Evolutionary conservation across 1,140 invertebrate genomes (phyloP).

Genomic region (Glossosoma conforme): DNA sequence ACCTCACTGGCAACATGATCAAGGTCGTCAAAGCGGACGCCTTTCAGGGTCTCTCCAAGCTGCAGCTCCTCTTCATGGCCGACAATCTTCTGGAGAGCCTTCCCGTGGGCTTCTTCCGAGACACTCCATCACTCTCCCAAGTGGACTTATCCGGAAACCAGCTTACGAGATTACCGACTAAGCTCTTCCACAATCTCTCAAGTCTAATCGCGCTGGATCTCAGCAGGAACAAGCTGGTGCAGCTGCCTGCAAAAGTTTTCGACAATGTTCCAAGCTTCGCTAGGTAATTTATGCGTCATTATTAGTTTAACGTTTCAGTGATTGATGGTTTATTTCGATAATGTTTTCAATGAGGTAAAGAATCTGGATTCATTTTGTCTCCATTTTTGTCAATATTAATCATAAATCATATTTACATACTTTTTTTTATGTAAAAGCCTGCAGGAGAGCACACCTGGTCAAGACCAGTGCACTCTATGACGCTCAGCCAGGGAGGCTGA

Average conservation of each 20-base stretch:
- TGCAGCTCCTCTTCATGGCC: conserved; percentile 14
- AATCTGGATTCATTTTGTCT: too few species aligned
- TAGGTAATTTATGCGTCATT: too few species aligned
- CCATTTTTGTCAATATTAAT: too few species aligned
- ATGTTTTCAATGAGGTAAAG: too few species aligned
- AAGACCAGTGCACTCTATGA: too few species aligned
- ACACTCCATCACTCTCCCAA: neutral
- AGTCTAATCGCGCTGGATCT: conserved; percentile 14
- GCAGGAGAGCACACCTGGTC: too few species aligned
- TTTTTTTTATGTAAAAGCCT: too few species aligned
- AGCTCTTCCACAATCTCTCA: conserved; percentile 4
- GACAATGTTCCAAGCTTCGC: conserved; percentile 5
- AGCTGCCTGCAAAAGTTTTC: conserved; percentile 9
- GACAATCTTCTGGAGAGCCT: conserved; percentile 13
- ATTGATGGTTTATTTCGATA: too few species aligned
- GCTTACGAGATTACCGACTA: conserved; percentile 5
- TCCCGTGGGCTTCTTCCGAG: conserved; percentile 4
- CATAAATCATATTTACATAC: too few species aligned
- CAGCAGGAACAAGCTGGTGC: conserved; percentile 13
- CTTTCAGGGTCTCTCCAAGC: conserved; percentile 6
- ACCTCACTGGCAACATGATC: conserved; percentile 14
- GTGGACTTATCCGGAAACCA: conserved; percentile 13
- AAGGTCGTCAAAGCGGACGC: neutral
- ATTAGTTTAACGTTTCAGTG: too few species aligned
- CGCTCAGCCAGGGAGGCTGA: too few species aligned